These are phyloP conservation scores for Puntigrus tetrazona DNA, from an alignment of 2,113 vertebrate genomes.

Conservation along the genomic window DNA sequence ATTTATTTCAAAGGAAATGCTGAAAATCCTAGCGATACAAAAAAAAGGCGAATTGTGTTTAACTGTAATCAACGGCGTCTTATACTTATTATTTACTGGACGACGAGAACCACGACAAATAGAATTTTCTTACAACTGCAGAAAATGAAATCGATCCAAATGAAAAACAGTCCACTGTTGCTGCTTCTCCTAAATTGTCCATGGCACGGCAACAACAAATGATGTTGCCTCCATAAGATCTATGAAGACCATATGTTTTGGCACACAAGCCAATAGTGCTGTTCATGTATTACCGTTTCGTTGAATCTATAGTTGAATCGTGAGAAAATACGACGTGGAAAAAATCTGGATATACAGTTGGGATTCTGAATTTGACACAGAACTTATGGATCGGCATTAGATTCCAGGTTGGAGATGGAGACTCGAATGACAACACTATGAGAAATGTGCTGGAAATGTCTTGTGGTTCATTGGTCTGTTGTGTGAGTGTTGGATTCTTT, in stretches of 20 bases:
- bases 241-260: constrained; percentile 24
- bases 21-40: not conserved
- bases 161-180: constrained; percentile 1
- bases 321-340: not conserved
- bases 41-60: too few relatives aligned
- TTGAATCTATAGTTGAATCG: not conserved
- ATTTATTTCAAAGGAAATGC: not conserved
- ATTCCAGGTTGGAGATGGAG: not conserved
- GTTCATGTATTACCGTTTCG: not conserved
- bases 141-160: constrained; percentile 13
- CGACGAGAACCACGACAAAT: not conserved
- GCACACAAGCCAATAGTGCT: not conserved
- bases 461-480: constrained; percentile 44
- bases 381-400: not conserved
- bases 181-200: constrained; percentile 9
- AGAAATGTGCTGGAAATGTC: constrained; percentile 38
- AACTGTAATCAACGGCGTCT: not conserved
- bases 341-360: not conserved
- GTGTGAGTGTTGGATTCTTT: constrained; percentile 32
- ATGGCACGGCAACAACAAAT: not conserved
- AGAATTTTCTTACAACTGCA: not conserved
- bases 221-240: not conserved
- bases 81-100: not conserved
- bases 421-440: constrained; percentile 12
- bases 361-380: not conserved